Conservation (phyloP, 2,888 invertebrate species). For the Petrophora chlorosata region DNA sequence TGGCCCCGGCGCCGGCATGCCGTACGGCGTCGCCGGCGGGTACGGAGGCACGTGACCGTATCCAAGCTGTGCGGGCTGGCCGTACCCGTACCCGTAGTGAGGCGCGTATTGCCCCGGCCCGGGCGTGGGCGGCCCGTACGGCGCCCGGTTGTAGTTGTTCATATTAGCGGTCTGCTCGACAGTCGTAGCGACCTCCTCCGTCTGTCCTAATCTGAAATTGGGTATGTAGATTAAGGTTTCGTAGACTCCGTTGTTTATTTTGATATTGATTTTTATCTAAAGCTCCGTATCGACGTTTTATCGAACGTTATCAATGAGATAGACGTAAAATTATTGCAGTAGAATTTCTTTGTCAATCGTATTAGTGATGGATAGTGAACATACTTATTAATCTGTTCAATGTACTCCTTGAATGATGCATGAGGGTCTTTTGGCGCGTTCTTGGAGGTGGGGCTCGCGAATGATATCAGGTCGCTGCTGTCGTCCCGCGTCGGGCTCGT, state of each 20-base stretch:
- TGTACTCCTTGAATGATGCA: conserved; percentile 84
- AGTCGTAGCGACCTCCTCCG: conserved; percentile 66
- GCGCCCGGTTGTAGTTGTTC: conserved; percentile 73
- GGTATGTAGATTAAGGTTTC: conserved; percentile 21
- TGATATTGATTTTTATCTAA: conserved; percentile 30
- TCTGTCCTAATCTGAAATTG: conserved; percentile 68
- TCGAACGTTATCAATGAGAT: conserved; percentile 19
- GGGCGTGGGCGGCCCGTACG: conserved; percentile 58
- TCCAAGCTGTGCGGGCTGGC: conserved; percentile 41
- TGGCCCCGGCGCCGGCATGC: conserved; percentile 52
- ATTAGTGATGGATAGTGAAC: conserved; percentile 29
- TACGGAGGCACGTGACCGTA: conserved; percentile 62
- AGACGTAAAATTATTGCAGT: conserved; percentile 5
- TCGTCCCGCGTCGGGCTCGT: conserved; percentile 69
- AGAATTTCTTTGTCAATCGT: background rate
- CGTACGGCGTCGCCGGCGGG: conserved; percentile 60
- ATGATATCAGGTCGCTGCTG: conserved; percentile 87
- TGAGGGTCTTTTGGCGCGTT: conserved; percentile 75
- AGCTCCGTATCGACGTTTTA: conserved; percentile 16
- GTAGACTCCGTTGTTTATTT: conserved; percentile 6
- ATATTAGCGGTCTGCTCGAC: conserved; percentile 58
- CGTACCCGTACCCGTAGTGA: conserved; percentile 50
- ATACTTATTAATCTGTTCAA: conserved; percentile 65
- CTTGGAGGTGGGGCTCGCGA: conserved; percentile 85
- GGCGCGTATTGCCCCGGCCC: conserved; percentile 59